Conservation (phyloP, 2,797 vertebrate species). For the Eidolon dupreanum region DNA sequence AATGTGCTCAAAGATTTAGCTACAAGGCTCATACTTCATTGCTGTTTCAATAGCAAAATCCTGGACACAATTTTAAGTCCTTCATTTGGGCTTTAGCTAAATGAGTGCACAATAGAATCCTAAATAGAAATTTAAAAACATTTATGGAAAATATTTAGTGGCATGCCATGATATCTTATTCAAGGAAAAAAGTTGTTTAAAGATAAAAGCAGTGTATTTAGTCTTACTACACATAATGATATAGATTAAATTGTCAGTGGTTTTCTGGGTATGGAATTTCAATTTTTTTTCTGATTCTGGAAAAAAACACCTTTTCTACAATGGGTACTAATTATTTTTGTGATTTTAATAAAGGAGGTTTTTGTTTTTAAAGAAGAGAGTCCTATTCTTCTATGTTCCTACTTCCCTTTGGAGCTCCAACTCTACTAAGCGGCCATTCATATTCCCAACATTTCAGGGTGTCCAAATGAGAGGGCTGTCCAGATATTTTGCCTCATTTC, state of each 20-base stretch:
- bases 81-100: not conserved
- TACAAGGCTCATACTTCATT: not conserved
- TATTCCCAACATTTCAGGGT: not conserved
- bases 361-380: conserved; percentile 12
- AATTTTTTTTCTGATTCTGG: conserved; percentile 9
- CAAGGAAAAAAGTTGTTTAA: not conserved
- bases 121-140: conserved; percentile 27
- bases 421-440: not conserved
- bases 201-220: not conserved
- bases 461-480: not conserved
- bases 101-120: not conserved
- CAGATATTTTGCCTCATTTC: not conserved
- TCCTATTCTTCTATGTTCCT: not conserved
- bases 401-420: not conserved
- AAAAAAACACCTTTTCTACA: not conserved
- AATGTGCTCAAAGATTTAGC: not conserved
- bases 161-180: not conserved
- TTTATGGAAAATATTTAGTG: not conserved
- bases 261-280: not conserved
- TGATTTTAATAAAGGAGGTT: not conserved
- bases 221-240: not conserved
- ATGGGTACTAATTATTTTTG: not conserved
- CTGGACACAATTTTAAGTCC: not conserved
- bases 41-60: conserved; percentile 31
- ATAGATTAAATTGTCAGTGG: not conserved